Evolutionary conservation across 2,797 vertebrate genomes (phyloP).

Genomic region (Antennarius maculatus): DNA sequence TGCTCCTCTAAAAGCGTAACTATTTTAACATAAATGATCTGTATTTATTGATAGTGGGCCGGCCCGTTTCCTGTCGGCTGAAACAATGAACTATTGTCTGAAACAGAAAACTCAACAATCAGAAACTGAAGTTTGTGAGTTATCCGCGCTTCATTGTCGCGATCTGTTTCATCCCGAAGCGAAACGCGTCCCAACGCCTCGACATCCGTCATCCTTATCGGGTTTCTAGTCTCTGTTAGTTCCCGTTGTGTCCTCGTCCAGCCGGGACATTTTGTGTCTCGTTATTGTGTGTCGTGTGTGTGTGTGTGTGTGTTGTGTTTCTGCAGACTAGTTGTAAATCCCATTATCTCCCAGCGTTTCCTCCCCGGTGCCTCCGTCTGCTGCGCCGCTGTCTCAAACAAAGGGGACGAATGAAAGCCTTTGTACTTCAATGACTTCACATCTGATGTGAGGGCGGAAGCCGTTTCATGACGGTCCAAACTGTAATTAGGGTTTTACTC

Average conservation of each 20-base stretch:
- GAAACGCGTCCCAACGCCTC: not conserved
- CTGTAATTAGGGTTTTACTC: constrained; percentile 65
- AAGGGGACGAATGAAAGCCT: constrained; percentile 59
- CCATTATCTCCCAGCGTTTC: constrained; percentile 60
- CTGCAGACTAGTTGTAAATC: constrained; percentile 36
- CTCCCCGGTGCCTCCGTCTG: constrained; percentile 46
- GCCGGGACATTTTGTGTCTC: constrained; percentile 41
- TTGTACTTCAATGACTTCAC: constrained; percentile 65
- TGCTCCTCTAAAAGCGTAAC: no score
- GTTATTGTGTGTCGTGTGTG: constrained; percentile 17
- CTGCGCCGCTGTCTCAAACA: constrained; percentile 63
- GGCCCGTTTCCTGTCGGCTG: constrained; percentile 26
- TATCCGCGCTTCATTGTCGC: constrained; percentile 35
- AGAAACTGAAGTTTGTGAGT: constrained; percentile 27
- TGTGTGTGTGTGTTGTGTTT: no score
- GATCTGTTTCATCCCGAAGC: constrained; percentile 36
- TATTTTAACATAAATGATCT: no score
- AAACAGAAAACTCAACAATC: constrained; percentile 52
- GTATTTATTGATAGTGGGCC: not conserved
- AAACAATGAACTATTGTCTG: constrained; percentile 38
- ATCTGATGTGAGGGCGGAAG: constrained; percentile 72
- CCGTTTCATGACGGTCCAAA: constrained; percentile 59
- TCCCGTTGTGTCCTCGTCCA: constrained; percentile 53
- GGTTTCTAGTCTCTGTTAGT: constrained; percentile 61
- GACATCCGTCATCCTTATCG: constrained; percentile 67